Conservation (phyloP, 2,113 vertebrate genomes). For the Vireo altiloquus region DNA sequence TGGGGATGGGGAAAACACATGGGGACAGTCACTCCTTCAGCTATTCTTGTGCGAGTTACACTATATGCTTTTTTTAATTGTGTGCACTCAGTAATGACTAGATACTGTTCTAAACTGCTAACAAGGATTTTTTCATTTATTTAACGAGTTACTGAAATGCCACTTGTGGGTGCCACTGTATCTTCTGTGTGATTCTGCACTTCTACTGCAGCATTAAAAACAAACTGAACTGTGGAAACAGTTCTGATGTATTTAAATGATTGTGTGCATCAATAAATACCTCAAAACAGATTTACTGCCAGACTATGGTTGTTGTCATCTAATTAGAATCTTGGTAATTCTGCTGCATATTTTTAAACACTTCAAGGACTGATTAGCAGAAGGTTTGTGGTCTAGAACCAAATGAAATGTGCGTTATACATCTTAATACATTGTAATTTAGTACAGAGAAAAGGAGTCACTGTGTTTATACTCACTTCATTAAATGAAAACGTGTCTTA, state of each 20-base stretch:
- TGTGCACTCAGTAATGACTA: not conserved
- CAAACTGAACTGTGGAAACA: not conserved
- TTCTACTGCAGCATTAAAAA: not conserved
- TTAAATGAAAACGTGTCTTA: not conserved
- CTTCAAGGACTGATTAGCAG: constrained; percentile 21
- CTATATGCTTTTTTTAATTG: not conserved
- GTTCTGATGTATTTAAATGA: not conserved
- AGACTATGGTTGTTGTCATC: constrained; percentile 4
- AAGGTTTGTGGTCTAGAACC: constrained; percentile 21
- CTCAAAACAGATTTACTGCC: constrained; percentile 12
- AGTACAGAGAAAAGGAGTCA: not conserved
- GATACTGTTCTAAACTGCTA: not conserved
- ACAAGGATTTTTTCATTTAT: not conserved
- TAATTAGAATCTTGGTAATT: constrained; percentile 30
- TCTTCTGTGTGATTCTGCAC: not conserved
- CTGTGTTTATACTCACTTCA: not conserved
- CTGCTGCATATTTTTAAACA: constrained; percentile 29
- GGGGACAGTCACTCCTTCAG: not conserved
- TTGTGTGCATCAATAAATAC: not conserved
- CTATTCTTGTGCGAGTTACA: not conserved
- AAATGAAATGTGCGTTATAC: constrained; percentile 11
- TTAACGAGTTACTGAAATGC: not conserved
- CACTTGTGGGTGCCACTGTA: not conserved
- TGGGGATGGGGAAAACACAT: not conserved
- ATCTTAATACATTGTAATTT: not conserved